Evolutionary conservation across 2,113 vertebrate species (phyloP).

Genomic region (Phalacrocorax carbo): DNA sequence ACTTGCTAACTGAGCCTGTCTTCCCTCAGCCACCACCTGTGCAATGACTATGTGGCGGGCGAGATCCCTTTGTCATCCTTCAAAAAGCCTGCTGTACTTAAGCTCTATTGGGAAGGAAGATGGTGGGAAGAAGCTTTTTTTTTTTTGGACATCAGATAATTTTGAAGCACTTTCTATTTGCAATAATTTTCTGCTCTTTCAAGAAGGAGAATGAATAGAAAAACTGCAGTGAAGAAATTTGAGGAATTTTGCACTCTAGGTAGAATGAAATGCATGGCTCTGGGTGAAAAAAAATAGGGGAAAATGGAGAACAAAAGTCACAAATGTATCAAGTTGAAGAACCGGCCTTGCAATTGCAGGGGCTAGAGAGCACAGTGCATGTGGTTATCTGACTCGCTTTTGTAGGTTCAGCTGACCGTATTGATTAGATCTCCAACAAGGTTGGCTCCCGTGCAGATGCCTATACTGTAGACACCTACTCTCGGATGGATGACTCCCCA

Average conservation of each 20-base stretch:
- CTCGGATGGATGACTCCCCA: background rate
- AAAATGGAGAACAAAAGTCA: background rate
- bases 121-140: background rate
- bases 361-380: background rate
- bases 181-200: background rate
- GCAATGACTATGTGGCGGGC: background rate
- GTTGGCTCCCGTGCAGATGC: background rate
- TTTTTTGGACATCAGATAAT: background rate
- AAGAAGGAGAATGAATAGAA: background rate
- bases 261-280: background rate
- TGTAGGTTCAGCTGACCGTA: background rate
- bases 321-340: background rate
- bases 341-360: background rate
- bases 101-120: background rate
- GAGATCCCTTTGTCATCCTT: background rate
- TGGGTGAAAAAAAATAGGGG: background rate
- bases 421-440: background rate
- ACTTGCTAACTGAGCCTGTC: background rate
- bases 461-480: background rate
- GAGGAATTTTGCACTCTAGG: background rate
- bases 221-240: background rate
- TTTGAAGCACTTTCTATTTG: background rate
- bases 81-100: background rate
- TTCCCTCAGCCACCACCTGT: background rate
- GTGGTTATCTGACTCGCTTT: background rate